Evolutionary conservation across 2,113 vertebrate genomes (phyloP), one percentile per base, ranked within the genome.

Genomic region (Podarcis raffonei): DNA sequence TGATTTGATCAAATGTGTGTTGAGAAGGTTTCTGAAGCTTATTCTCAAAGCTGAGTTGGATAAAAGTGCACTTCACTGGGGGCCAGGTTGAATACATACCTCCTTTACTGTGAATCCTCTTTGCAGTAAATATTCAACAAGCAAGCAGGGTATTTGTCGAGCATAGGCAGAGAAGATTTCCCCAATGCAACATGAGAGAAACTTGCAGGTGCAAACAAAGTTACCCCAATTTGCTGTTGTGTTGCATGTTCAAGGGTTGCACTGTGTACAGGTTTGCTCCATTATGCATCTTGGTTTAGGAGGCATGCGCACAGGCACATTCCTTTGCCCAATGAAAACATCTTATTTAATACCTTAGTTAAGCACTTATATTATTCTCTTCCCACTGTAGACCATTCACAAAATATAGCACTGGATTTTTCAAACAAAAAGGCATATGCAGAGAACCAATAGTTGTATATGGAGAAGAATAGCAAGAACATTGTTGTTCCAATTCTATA

Each of bases 391-490:
- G 0, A 39, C 48, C 2, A 86, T 81, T 68, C 0, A 0, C 42
- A 68, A 6, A 89, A 48, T 6, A 94, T 87, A 91, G 76, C 25
- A 85, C 89, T 81, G 78, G 13, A 1, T 15, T 90, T 13, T 86
- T 91, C 39, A 1, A 85, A 65, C 27, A 48, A 59, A 53, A 53
- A 12, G 48, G 0, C 48, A 13, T 76, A 11, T 80, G 1, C 30
- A 92, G 91, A 85, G 91, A 88, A 39, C 68, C 27, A 71, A 71
- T 30, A 71, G 27, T 30, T 7, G 27, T 30, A 25, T 68, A 3
- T 71, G 68, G 68, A n/a, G 30, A 30, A 27, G 68, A 71, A 27
- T 27, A n/a, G 25, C 27, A 2, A 30, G 68, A 71, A 13, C 25
- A 71, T 25, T 12, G 12, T 3, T 71, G 9, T 71, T 30, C 12